Conservation (phyloP, 2,113 vertebrate genomes). For the Excalfactoria chinensis region DNA sequence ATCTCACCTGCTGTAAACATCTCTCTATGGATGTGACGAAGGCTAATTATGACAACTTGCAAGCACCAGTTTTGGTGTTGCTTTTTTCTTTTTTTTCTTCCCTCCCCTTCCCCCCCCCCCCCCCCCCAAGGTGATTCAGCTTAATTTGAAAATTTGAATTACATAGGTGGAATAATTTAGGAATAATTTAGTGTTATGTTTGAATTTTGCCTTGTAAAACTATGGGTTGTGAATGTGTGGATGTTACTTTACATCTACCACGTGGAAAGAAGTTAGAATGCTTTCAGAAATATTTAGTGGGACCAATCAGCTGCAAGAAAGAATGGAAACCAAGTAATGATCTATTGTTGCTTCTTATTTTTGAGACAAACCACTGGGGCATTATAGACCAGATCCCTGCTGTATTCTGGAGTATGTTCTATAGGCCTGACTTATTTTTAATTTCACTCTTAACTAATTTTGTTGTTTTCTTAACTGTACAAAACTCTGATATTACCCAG, state of each 20-base stretch:
- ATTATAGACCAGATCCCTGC: background rate
- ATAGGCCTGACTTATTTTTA: background rate
- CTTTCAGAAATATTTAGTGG: background rate
- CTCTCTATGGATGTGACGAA: background rate
- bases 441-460: background rate
- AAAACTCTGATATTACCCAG: background rate
- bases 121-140: background rate
- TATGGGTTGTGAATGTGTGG: background rate
- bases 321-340: background rate
- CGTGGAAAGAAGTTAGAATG: background rate
- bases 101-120: background rate
- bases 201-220: background rate
- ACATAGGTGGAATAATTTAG: background rate
- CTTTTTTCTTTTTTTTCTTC: background rate
- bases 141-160: background rate
- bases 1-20: background rate
- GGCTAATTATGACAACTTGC: background rate
- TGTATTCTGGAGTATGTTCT: background rate
- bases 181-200: background rate
- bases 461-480: background rate
- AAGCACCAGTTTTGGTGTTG: background rate
- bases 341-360: background rate
- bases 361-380: background rate
- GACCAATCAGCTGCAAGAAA: background rate
- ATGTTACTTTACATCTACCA: background rate